These are phyloP conservation scores for Peribatodes rhomboidaria DNA, from an alignment of 2,888 invertebrate genomes.

Conservation along the genomic window DNA sequence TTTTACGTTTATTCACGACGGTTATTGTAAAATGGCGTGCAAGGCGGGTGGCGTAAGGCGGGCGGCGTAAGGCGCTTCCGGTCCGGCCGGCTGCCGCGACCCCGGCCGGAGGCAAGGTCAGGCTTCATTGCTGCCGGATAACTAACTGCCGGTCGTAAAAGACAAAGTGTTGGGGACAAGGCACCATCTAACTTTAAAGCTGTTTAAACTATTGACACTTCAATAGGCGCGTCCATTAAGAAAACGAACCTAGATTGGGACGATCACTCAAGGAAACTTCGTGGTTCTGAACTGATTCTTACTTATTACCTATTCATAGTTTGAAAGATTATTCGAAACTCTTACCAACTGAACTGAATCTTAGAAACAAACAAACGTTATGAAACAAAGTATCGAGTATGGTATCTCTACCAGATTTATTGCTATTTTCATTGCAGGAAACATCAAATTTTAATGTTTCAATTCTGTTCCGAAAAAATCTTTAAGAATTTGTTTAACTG, in stretches of 20 bases:
- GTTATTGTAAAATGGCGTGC: conserved; percentile 74
- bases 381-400: neutral
- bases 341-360: neutral
- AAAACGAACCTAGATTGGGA: conserved; percentile 22
- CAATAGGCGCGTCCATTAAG: conserved; percentile 44
- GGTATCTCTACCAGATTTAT: conserved; percentile 1
- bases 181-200: conserved; percentile 49
- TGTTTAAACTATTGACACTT: conserved; percentile 44
- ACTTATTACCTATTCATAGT: neutral
- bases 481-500: neutral
- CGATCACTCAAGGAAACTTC: conserved; percentile 8
- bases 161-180: conserved; percentile 51
- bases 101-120: conserved; percentile 62
- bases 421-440: conserved; percentile 13
- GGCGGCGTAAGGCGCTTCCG: conserved; percentile 48
- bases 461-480: conserved; percentile 11
- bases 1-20: conserved; percentile 54
- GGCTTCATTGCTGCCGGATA: conserved; percentile 40
- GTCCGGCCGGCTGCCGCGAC: conserved; percentile 50
- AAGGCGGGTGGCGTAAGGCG: conserved; percentile 48
- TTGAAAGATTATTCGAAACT: neutral
- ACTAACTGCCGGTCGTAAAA: conserved; percentile 46
- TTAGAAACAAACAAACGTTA: neutral
- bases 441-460: conserved; percentile 16
- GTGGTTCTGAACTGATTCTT: neutral